Evolutionary conservation across 2,888 invertebrate species (phyloP).

Genomic region (Trachelus iudaicus): DNA sequence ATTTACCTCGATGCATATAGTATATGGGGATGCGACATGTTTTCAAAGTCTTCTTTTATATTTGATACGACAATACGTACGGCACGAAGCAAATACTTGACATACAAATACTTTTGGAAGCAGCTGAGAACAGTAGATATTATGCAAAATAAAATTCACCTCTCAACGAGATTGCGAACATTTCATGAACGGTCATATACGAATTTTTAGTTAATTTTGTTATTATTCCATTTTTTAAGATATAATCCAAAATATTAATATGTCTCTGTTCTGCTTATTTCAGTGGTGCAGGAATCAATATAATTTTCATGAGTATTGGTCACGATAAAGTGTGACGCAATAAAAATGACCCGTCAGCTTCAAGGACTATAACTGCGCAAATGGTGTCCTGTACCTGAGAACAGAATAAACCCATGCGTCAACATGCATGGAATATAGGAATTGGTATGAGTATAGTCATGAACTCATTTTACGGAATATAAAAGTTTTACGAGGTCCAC

Average conservation of each 20-base stretch:
- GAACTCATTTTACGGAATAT: slow-evolving; percentile 37
- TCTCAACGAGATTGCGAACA: too few species aligned
- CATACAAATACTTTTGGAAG: neutral
- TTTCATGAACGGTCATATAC: too few species aligned
- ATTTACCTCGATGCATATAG: neutral
- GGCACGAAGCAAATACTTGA: neutral
- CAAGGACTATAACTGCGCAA: slow-evolving; percentile 13
- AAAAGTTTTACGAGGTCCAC: slow-evolving; percentile 43
- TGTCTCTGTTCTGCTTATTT: neutral
- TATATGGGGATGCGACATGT: neutral
- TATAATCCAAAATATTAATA: neutral
- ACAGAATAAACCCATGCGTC: slow-evolving; percentile 27
- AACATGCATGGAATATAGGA: slow-evolving; percentile 23
- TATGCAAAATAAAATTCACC: neutral
- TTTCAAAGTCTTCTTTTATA: neutral
- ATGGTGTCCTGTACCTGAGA: slow-evolving; percentile 20
- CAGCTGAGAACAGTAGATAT: neutral
- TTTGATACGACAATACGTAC: neutral
- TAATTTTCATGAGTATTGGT: neutral
- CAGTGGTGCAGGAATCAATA: neutral
- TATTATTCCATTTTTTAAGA: neutral
- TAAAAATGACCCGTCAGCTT: neutral
- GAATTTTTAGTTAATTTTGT: neutral
- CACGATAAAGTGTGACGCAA: neutral
- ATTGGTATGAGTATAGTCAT: slow-evolving; percentile 1